Conservation (phyloP, 2,888 invertebrate genomes). For the Calliphora vomitoria region DNA sequence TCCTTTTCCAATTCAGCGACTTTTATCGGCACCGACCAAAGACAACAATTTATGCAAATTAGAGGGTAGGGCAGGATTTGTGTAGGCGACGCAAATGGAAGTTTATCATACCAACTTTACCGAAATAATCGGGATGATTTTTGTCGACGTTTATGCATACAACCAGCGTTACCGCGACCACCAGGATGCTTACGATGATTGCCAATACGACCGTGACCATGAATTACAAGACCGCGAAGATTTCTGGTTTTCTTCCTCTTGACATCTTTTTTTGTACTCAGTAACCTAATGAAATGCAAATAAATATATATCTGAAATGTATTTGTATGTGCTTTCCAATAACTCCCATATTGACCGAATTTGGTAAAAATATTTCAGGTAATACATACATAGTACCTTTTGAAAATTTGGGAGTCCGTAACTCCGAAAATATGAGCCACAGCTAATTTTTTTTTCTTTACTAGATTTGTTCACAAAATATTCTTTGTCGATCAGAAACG, state of each 20-base stretch:
- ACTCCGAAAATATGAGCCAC: too few relatives aligned
- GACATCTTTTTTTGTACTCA: too few relatives aligned
- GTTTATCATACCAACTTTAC: conserved; percentile 99
- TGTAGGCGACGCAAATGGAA: conserved; percentile 97
- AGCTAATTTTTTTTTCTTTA: too few relatives aligned
- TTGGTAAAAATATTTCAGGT: too few relatives aligned
- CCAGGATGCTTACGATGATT: conserved; percentile 99
- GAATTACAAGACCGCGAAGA: conserved; percentile 99
- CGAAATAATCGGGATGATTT: conserved; percentile 99
- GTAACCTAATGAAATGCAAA: conserved; percentile 40
- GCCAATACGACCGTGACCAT: conserved; percentile 99
- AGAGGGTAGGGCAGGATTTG: conserved; percentile 95
- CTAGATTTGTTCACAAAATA: too few relatives aligned
- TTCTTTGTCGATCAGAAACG: too few relatives aligned
- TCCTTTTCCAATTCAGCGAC: conserved; percentile 92
- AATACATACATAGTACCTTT: too few relatives aligned
- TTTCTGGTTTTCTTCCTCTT: conserved; percentile 99
- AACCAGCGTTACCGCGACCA: conserved; percentile 99
- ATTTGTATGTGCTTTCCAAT: too few relatives aligned
- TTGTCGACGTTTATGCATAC: conserved; percentile 99
- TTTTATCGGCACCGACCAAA: conserved; percentile 95
- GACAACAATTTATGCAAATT: conserved; percentile 99
- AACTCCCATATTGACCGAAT: too few relatives aligned
- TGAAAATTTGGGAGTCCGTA: too few relatives aligned
- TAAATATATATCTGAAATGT: too few relatives aligned